phyloP scores from a whole-genome alignment of 2,113 vertebrate species.

The Oncorhynchus clarkii region DNA sequence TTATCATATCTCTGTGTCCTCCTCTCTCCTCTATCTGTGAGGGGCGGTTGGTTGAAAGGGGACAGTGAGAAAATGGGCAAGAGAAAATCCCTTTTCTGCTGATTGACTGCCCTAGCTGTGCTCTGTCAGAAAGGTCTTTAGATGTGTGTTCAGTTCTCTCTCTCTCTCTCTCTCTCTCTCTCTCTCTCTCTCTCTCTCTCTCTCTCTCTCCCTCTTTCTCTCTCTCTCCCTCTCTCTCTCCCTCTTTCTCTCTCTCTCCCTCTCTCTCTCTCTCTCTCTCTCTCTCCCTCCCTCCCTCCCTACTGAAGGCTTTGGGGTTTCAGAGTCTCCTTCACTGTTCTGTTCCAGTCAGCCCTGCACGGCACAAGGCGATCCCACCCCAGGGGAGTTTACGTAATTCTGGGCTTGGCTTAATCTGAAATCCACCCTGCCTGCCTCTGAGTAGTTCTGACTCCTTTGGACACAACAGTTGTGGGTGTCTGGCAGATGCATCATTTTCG shows the following conservation, averaged over 20 bases:
- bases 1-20: constrained; percentile 18
- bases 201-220: neutral
- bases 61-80: neutral
- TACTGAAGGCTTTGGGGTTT: constrained; percentile 6
- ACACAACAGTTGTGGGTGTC: too few relatives aligned
- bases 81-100: neutral
- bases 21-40: constrained; percentile 21
- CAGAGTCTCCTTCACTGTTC: constrained; percentile 22
- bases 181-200: neutral
- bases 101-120: constrained; percentile 8
- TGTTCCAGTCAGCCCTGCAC: constrained; percentile 16
- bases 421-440: too few relatives aligned
- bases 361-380: constrained; percentile 37
- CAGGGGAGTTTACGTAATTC: neutral
- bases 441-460: too few relatives aligned
- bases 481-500: too few relatives aligned
- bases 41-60: constrained; percentile 6
- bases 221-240: neutral
- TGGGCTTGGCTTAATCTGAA: too few relatives aligned
- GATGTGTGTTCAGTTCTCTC: constrained; percentile 18
- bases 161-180: neutral
- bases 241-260: neutral
- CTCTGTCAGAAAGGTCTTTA: constrained; percentile 12
- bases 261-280: neutral
- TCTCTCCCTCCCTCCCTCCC: neutral